These are phyloP conservation scores for Cerastis leucographa DNA, from an alignment of 2,888 invertebrate genomes.

Conservation along the genomic window DNA sequence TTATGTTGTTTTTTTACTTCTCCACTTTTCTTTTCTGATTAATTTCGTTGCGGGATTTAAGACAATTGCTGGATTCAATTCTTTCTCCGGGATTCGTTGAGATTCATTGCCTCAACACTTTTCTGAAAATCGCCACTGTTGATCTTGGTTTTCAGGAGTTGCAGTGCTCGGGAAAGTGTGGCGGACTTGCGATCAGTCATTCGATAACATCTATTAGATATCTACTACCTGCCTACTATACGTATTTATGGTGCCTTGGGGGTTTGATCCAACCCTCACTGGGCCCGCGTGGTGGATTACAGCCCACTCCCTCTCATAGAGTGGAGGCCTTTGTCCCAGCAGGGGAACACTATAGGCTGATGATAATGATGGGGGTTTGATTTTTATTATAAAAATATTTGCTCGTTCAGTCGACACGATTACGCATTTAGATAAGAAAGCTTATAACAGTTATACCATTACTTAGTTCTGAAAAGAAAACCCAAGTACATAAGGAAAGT, in stretches of 20 bases:
- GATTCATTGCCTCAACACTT: neutral
- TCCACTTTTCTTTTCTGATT: neutral
- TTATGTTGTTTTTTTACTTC: neutral
- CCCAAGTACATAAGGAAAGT: neutral
- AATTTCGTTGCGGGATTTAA: neutral
- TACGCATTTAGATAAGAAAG: neutral
- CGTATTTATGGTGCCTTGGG: neutral
- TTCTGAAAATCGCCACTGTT: neutral
- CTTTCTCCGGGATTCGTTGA: neutral
- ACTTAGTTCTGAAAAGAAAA: neutral
- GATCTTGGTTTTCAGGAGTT: neutral
- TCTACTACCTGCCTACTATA: neutral
- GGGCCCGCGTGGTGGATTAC: no score
- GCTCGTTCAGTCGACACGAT: neutral
- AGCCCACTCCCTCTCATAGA: no score
- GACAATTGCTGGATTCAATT: neutral
- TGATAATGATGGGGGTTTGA: neutral
- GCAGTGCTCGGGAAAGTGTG: neutral
- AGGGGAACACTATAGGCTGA: no score
- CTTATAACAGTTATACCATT: neutral
- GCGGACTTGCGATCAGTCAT: neutral
- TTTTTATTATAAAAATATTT: neutral
- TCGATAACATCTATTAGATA: neutral
- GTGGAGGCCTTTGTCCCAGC: no score
- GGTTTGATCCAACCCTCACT: no score